Percentiles rank a stretch among this genome's conserved stretches.
Conservation (phyloP, 2,113 vertebrate genomes). For the Cynocephalus volans region DNA sequence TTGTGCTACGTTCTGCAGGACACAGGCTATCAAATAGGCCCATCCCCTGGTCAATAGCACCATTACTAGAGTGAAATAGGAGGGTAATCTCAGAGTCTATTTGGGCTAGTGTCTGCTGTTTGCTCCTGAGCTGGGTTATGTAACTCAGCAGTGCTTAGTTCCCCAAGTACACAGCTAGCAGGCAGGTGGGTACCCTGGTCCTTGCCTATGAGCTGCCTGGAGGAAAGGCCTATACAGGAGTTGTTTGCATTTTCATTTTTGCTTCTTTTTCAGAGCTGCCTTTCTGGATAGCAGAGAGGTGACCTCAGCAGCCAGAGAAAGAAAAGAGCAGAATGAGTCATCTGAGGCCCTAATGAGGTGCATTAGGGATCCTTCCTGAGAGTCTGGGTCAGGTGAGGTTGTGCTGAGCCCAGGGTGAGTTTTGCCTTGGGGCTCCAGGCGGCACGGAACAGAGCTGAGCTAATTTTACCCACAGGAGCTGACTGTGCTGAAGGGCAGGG, state of each 20-base stretch:
- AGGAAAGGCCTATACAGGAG: not conserved
- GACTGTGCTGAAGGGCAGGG: conserved; percentile 78
- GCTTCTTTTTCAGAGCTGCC: not conserved
- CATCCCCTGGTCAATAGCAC: not conserved
- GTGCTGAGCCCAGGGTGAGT: conserved; percentile 21
- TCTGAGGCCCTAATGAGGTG: conserved; percentile 20
- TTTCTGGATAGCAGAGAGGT: conserved; percentile 71
- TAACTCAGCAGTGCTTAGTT: conserved; percentile 1
- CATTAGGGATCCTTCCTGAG: conserved; percentile 59
- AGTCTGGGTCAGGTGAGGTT: not conserved
- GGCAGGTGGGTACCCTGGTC: not conserved
- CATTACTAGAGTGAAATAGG: not conserved
- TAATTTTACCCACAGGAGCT: conserved; percentile 79
- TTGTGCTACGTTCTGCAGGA: not conserved
- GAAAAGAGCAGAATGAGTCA: conserved; percentile 39
- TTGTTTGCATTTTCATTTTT: conserved; percentile 54
- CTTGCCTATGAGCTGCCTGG: not conserved
- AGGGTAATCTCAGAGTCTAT: not conserved
- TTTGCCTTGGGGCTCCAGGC: conserved; percentile 31
- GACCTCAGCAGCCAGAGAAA: conserved; percentile 71
- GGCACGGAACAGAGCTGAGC: conserved; percentile 46
- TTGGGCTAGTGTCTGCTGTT: not conserved
- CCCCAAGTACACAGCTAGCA: not conserved
- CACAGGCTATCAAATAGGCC: not conserved
- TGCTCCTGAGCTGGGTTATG: not conserved